phyloP scores from a whole-genome alignment of 2,888 invertebrate genomes.

The Epistrophella euchroma region DNA sequence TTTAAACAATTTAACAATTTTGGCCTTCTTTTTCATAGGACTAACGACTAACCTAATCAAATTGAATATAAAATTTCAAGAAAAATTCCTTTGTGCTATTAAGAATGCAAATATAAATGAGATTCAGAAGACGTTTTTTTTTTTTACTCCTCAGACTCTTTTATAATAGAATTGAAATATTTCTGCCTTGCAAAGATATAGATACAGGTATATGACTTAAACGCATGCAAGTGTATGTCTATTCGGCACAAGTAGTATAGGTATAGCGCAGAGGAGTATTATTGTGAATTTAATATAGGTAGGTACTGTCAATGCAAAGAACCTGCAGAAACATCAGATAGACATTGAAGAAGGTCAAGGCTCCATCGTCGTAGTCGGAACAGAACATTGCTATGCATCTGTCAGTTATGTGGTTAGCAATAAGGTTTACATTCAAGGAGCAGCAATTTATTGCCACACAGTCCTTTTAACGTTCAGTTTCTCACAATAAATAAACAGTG shows the following conservation, averaged over 20 bases:
- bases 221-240: constrained; percentile 18
- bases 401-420: constrained; percentile 55
- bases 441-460: constrained; percentile 63
- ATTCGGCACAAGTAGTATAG: constrained; percentile 4
- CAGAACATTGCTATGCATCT: constrained; percentile 55
- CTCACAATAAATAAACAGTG: constrained; percentile 70
- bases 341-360: constrained; percentile 54
- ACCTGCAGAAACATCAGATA: constrained; percentile 17
- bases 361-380: constrained; percentile 10
- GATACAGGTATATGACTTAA: background rate
- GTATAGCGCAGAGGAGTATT: background rate
- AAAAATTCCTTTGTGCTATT: constrained; percentile 24
- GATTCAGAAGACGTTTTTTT: constrained; percentile 5
- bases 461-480: constrained; percentile 42
- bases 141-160: background rate
- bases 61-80: background rate
- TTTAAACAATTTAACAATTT: too few species aligned
- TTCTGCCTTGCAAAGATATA: background rate
- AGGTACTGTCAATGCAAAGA: constrained; percentile 49
- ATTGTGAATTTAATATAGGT: constrained; percentile 55
- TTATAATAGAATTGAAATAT: constrained; percentile 9
- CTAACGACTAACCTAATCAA: background rate
- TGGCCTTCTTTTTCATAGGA: background rate
- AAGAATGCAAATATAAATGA: constrained; percentile 31
- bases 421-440: constrained; percentile 42